These are phyloP conservation scores for Coenonympha arcania DNA, from an alignment of 2,888 invertebrate genomes.

Conservation along the genomic window DNA sequence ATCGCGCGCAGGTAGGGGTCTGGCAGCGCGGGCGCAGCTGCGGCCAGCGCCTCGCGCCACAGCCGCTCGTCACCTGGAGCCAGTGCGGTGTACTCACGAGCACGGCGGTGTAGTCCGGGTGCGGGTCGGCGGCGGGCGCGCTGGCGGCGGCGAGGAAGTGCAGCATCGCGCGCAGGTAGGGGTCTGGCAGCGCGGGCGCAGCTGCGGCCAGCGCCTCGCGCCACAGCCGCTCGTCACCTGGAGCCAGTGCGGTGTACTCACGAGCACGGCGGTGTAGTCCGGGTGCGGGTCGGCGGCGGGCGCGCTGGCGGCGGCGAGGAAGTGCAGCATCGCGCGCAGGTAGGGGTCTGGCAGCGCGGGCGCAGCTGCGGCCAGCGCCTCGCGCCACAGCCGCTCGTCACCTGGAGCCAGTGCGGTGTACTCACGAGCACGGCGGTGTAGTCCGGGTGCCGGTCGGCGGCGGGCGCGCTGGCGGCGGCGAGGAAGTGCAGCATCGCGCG, in stretches of 20 bases:
- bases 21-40: conserved; percentile 83
- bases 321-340: conserved; percentile 91
- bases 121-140: conserved; percentile 71
- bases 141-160: conserved; percentile 87
- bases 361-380: conserved; percentile 85
- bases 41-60: conserved; percentile 88
- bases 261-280: conserved; percentile 45
- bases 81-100: conserved; percentile 74
- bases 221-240: conserved; percentile 84
- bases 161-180: conserved; percentile 92
- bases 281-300: conserved; percentile 70
- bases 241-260: conserved; percentile 80
- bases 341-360: conserved; percentile 90
- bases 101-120: conserved; percentile 41
- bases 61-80: conserved; percentile 85
- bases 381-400: conserved; percentile 87
- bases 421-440: conserved; percentile 44
- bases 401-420: conserved; percentile 82
- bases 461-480: conserved; percentile 79
- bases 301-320: conserved; percentile 82
- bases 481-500: conserved; percentile 93
- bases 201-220: conserved; percentile 87
- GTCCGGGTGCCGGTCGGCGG: conserved; percentile 56
- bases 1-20: conserved; percentile 93
- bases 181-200: conserved; percentile 86